Conservation (phyloP, 1,140 invertebrate genomes). For the Liolophura sinensis region DNA sequence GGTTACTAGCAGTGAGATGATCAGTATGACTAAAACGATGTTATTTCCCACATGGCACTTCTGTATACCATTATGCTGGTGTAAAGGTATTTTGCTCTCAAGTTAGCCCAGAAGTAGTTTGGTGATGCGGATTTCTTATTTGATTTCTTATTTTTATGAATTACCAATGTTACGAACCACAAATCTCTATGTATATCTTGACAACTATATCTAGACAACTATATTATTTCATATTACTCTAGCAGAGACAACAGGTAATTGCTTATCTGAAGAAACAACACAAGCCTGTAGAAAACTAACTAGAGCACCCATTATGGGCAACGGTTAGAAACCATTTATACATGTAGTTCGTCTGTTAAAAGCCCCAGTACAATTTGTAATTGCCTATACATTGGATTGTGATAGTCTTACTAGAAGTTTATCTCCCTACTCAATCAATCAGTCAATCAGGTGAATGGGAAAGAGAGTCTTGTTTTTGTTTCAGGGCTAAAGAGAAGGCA, state of each 20-base stretch:
- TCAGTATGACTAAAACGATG: neutral
- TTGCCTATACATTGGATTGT: neutral
- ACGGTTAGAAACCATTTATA: neutral
- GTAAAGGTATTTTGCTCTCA: too few species aligned
- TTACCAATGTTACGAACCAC: too few species aligned
- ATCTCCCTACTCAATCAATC: neutral
- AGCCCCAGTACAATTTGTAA: neutral
- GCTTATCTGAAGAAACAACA: too few species aligned
- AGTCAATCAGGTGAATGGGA: neutral
- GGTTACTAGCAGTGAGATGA: neutral
- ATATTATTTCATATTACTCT: too few species aligned
- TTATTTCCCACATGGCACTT: neutral
- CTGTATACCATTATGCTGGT: too few species aligned
- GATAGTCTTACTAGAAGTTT: neutral
- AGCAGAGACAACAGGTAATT: too few species aligned
- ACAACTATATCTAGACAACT: too few species aligned
- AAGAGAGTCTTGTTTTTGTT: slow-evolving; percentile 1
- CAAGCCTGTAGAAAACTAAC: too few species aligned
- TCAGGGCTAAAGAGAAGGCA: slow-evolving; percentile 56
- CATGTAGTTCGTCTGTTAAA: neutral
- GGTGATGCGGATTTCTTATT: too few species aligned
- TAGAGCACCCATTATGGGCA: neutral
- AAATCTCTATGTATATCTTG: too few species aligned
- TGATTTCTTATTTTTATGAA: too few species aligned
- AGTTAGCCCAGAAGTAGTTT: too few species aligned